A percentile compares a stretch with the other conserved stretches of the same genome.
These are phyloP conservation scores for Lithodes maja DNA, from an alignment of 2,888 invertebrate genomes.

Conservation along the genomic window DNA sequence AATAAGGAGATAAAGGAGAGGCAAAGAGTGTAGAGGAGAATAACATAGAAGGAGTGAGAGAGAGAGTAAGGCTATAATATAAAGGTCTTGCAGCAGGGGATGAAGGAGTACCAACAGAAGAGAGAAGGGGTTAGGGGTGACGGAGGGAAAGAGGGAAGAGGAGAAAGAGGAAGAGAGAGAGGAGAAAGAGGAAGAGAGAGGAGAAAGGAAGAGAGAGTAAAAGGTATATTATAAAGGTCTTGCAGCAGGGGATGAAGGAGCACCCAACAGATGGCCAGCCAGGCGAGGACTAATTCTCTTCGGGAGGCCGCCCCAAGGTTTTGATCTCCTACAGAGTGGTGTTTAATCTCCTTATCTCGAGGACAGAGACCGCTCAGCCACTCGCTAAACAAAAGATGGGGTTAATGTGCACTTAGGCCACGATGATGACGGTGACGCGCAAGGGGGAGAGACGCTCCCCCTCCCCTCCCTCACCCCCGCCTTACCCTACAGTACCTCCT, in stretches of 20 bases:
- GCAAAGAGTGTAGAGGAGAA: background rate
- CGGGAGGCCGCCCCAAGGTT: slow-evolving; percentile 37
- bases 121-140: background rate
- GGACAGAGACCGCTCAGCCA: slow-evolving; percentile 63
- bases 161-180: background rate
- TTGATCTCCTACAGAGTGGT: slow-evolving; percentile 64
- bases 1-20: too few species aligned
- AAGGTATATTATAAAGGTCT: background rate
- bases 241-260: slow-evolving; percentile 16
- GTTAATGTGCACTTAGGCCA: slow-evolving; percentile 55
- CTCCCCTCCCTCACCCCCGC: background rate
- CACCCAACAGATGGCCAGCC: slow-evolving; percentile 24
- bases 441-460: background rate
- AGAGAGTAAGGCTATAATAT: background rate
- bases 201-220: background rate
- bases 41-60: background rate
- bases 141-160: background rate
- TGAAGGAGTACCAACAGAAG: background rate
- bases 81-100: background rate
- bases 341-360: slow-evolving; percentile 62
- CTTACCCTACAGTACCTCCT: too few species aligned
- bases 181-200: background rate
- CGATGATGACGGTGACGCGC: background rate
- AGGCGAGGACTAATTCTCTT: slow-evolving; percentile 55
- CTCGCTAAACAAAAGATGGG: slow-evolving; percentile 64